Evolutionary conservation across 2,797 vertebrate genomes (phyloP).

Genomic region (Gymnodraco acuticeps): DNA sequence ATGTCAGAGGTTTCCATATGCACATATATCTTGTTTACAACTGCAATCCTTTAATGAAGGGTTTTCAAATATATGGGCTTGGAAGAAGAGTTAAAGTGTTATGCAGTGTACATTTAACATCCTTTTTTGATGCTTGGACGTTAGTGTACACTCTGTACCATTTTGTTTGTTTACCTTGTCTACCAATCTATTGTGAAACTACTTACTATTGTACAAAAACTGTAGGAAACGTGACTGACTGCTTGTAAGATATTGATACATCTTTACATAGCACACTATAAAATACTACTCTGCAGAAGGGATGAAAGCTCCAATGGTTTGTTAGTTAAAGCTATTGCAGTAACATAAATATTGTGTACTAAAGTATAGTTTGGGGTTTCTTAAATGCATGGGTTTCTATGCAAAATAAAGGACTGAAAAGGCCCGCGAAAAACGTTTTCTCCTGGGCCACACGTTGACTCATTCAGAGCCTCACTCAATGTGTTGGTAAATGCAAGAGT

Average conservation of each 20-base stretch:
- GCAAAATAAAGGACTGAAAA: background rate
- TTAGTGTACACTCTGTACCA: too few relatives aligned
- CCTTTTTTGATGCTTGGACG: too few relatives aligned
- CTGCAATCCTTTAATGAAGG: background rate
- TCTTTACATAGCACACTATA: background rate
- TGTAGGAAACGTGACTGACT: background rate
- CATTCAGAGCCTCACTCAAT: background rate
- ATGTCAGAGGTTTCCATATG: background rate
- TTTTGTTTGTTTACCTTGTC: too few relatives aligned
- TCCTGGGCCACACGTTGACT: rapidly evolving
- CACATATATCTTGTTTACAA: slow-evolving; percentile 3
- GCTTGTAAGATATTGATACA: too few relatives aligned
- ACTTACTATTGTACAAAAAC: background rate
- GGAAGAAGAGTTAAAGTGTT: too few relatives aligned
- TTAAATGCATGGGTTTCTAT: background rate
- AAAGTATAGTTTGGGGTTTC: background rate
- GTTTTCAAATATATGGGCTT: too few relatives aligned
- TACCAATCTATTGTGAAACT: too few relatives aligned
- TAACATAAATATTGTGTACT: background rate
- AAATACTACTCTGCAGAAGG: background rate
- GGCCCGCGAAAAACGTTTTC: background rate
- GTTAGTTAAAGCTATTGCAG: background rate
- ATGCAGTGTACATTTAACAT: too few relatives aligned
- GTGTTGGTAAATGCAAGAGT: background rate
- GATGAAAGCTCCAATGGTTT: background rate